Base-by-base conservation (phyloP, 2,888 invertebrate species). In the Cylloceria caligata region DNA sequence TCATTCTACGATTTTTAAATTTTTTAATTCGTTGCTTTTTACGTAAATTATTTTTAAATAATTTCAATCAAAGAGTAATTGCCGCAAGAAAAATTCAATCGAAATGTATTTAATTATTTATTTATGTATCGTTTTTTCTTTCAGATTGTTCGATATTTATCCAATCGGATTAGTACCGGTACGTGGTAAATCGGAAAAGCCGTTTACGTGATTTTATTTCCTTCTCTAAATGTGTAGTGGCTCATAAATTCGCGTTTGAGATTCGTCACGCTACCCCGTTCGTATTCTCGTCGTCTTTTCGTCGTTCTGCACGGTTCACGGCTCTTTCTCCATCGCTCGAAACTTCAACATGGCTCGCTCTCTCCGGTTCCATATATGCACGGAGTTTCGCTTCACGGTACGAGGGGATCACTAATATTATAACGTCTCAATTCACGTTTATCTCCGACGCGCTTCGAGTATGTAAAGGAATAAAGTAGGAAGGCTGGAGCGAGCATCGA, bases 261-360 rank as follows among this genome's bases (percentile, higher is more conserved):
- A 89, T 89, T 89, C 88, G 89, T 87, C 87, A 88, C 87, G 87
- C 87, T 86, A 85, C 84, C 84, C 81, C 80, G 81, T 81, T 86
- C 81, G 80, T 81, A 75, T 62, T 69, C 62, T 71, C 65, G 19
- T 81, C 62, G 77, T 64, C 13, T 57, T 30, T 27, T 47, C 39
- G 42, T 73, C 45, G 34, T 57, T 30, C 49, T 60, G 42, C 64
- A 24, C 47, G 27, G 57, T 71, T 57, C 55, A 71, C 55, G 30
- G 57, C 45, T 67, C 57, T 21, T n/a, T 30, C 64, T 36, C 52
- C n/a, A 45, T 27, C 52, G 39, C 42, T 73, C 55, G 27, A 39
- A 69, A 60, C 30, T 72, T 39, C 65, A 65, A 73, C 57, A 13
- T 34, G 27, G 5, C 52, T 19, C 30, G 13, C 36, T 9, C 57